phyloP scores from a whole-genome alignment of 1,140 invertebrate genomes.

The Drosophila watanabei region DNA sequence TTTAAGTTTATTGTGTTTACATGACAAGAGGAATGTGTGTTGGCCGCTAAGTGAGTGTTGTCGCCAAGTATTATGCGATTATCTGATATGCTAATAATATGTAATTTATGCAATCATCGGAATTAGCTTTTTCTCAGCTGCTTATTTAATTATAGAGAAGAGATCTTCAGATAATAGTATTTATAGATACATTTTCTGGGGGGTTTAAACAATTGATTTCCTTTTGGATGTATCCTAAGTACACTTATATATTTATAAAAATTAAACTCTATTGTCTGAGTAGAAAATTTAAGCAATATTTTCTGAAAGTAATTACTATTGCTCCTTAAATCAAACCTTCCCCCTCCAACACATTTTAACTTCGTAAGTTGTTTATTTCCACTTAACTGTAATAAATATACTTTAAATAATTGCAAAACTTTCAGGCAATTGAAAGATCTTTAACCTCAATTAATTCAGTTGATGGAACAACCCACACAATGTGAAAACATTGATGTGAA shows the following conservation, averaged over 20 bases:
- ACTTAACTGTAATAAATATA: background rate
- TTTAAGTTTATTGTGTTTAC: slow-evolving; percentile 64
- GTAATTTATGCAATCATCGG: background rate
- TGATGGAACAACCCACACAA: slow-evolving; percentile 26
- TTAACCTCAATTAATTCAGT: slow-evolving; percentile 4
- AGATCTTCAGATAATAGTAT: background rate
- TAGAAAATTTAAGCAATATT: no score
- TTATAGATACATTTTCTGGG: background rate
- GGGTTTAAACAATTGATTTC: background rate
- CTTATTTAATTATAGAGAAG: background rate
- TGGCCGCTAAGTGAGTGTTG: slow-evolving; percentile 38
- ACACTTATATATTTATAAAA: no score
- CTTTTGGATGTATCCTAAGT: background rate
- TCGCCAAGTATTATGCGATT: slow-evolving; percentile 23
- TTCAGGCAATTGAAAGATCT: slow-evolving; percentile 18
- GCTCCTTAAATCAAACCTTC: background rate
- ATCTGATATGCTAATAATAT: slow-evolving; percentile 14
- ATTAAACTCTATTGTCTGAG: no score
- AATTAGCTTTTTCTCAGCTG: background rate
- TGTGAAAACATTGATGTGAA: slow-evolving; percentile 31
- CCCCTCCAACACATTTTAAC: no score
- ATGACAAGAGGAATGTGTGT: slow-evolving; percentile 47
- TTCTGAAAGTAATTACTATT: background rate
- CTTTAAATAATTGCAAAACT: slow-evolving; percentile 4
- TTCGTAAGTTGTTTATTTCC: background rate